A percentile compares a stretch with the other conserved stretches of the same genome.
Conservation (phyloP, 2,888 invertebrate species). For the Drosophila paracracens region DNA sequence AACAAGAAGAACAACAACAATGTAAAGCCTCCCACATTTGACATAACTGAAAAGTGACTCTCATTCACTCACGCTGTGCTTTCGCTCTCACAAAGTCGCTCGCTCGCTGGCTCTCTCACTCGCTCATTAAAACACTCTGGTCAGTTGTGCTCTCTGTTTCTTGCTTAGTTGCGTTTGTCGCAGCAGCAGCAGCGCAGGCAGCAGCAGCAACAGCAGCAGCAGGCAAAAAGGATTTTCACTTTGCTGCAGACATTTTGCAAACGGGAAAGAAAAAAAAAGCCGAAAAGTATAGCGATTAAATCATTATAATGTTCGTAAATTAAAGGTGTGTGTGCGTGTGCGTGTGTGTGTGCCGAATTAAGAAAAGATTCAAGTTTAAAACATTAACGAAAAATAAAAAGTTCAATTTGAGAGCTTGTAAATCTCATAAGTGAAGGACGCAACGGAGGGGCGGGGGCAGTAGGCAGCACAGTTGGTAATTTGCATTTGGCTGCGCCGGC, state of each 20-base stretch:
- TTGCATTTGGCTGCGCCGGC: constrained; percentile 64
- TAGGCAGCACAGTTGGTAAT: constrained; percentile 45
- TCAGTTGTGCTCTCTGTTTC: constrained; percentile 52
- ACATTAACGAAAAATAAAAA: constrained; percentile 3
- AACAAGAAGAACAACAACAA: constrained; percentile 42
- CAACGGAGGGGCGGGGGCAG: neutral
- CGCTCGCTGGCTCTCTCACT: constrained; percentile 6
- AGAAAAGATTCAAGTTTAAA: constrained; percentile 1
- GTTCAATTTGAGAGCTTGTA: constrained; percentile 8
- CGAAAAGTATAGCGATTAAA: neutral
- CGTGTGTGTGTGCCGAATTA: constrained; percentile 6
- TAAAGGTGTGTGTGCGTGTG: constrained; percentile 30
- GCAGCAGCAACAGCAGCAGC: constrained; percentile 42
- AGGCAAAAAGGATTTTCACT: constrained; percentile 54
- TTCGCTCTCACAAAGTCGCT: constrained; percentile 12
- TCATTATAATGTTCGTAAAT: constrained; percentile 33
- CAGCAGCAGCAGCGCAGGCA: constrained; percentile 54
- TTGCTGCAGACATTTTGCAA: constrained; percentile 50
- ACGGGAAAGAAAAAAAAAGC: constrained; percentile 5
- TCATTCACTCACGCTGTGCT: constrained; percentile 23
- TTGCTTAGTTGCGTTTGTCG: constrained; percentile 61
- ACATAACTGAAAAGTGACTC: constrained; percentile 29
- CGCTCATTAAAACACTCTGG: constrained; percentile 31
- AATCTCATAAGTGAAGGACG: constrained; percentile 14
- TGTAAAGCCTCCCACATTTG: constrained; percentile 68